A percentile compares a stretch with the other conserved stretches of the same genome.
Evolutionary conservation across 2,797 vertebrate genomes (phyloP).

Genomic region (Arrhamphus sclerolepis): DNA sequence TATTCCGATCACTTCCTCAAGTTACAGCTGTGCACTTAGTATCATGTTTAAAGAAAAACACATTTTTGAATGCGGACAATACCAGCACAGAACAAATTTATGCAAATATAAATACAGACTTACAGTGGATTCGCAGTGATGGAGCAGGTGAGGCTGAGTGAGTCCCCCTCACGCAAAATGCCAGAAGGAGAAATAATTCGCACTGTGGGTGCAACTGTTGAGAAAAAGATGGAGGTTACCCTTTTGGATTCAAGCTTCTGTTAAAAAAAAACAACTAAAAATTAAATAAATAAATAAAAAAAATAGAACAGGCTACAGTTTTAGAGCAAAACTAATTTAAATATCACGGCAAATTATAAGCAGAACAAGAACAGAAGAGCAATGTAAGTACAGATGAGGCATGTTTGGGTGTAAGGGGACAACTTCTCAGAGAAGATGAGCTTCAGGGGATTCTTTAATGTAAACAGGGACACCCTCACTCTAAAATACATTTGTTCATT

Average conservation of each 20-base stretch:
- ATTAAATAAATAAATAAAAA: slow-evolving; percentile 18
- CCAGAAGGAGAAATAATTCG: slow-evolving; percentile 86
- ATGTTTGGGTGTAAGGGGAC: too few species aligned
- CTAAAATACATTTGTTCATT: too few species aligned
- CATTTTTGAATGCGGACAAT: neutral
- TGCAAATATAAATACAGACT: slow-evolving; percentile 61
- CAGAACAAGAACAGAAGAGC: too few species aligned
- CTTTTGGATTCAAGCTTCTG: slow-evolving; percentile 10
- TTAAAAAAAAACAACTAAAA: neutral
- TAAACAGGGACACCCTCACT: too few species aligned
- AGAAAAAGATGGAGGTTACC: slow-evolving; percentile 29
- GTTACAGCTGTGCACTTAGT: neutral
- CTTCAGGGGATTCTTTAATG: too few species aligned
- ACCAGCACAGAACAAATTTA: slow-evolving; percentile 1
- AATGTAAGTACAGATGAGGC: too few species aligned
- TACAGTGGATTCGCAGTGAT: slow-evolving; percentile 90
- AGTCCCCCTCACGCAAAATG: slow-evolving; percentile 90
- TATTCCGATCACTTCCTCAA: neutral
- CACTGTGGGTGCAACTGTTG: slow-evolving; percentile 83
- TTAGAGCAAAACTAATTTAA: too few species aligned
- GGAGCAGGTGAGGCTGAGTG: slow-evolving; percentile 86
- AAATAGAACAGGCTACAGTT: too few species aligned
- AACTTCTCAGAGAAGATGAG: too few species aligned
- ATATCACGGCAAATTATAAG: too few species aligned
- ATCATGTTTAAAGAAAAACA: neutral